A percentile compares a stretch with the other conserved stretches of the same genome.
These are phyloP conservation scores for Penaeus vannamei DNA, from an alignment of 1,140 invertebrate species.

Conservation along the genomic window DNA sequence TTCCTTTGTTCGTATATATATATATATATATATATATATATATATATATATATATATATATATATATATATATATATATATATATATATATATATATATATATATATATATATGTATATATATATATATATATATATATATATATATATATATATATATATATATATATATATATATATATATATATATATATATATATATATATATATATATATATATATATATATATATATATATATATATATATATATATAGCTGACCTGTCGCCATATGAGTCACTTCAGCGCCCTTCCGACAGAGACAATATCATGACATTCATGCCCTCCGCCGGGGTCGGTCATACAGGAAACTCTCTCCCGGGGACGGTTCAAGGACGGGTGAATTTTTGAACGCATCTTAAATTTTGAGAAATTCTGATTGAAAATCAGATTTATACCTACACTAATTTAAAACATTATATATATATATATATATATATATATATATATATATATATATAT, in stretches of 20 bases:
- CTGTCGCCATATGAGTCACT: too few species aligned
- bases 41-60: constrained; percentile 30
- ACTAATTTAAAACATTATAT: too few species aligned
- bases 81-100: constrained; percentile 30
- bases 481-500: constrained; percentile 30
- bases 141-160: background rate
- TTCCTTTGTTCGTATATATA: background rate
- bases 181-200: constrained; percentile 33
- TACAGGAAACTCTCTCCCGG: too few species aligned
- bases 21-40: constrained; percentile 33
- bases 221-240: background rate
- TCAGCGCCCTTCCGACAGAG: too few species aligned
- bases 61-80: constrained; percentile 26
- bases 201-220: constrained; percentile 30
- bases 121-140: constrained; percentile 16
- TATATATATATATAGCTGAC: background rate
- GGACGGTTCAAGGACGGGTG: too few species aligned
- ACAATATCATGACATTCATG: too few species aligned
- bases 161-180: constrained; percentile 5
- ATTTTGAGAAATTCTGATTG: too few species aligned
- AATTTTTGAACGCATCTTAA: too few species aligned
- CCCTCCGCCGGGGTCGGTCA: too few species aligned
- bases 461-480: background rate
- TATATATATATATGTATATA: constrained; percentile 22
- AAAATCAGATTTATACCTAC: too few species aligned